These are phyloP conservation scores for Brenthis ino DNA, from an alignment of 2,888 invertebrate genomes.

Conservation along the genomic window DNA sequence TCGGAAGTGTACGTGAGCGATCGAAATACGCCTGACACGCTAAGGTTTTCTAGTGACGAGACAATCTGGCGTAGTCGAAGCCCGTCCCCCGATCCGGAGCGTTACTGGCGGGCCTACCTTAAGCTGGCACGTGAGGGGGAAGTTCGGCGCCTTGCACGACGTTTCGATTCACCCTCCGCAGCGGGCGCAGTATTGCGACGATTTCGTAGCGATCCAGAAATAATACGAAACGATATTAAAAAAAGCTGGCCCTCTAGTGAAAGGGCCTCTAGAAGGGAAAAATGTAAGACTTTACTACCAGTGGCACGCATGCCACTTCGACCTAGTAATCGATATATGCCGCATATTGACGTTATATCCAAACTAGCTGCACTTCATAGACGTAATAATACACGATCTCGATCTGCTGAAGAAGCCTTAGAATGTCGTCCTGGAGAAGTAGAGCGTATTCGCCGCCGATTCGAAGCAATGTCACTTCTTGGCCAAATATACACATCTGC, in stretches of 20 bases:
- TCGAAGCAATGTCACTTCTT: conserved; percentile 86
- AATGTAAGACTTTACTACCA: conserved; percentile 80
- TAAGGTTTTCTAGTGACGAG: conserved; percentile 84
- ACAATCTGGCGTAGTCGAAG: conserved; percentile 87
- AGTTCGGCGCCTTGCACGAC: conserved; percentile 88
- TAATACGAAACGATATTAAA: conserved; percentile 83
- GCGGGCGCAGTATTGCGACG: conserved; percentile 79
- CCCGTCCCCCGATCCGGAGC: conserved; percentile 88
- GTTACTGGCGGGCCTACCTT: conserved; percentile 86
- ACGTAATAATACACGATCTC: conserved; percentile 72
- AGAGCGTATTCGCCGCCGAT: conserved; percentile 86
- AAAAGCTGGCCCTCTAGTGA: conserved; percentile 76
- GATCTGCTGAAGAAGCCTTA: conserved; percentile 74
- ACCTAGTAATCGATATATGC: conserved; percentile 89
- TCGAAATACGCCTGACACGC: conserved; percentile 78
- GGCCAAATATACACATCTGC: conserved; percentile 91
- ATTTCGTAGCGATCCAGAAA: conserved; percentile 90
- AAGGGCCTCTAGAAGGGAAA: conserved; percentile 57
- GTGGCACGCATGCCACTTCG: conserved; percentile 84
- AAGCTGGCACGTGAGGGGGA: conserved; percentile 89
- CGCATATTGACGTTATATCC: conserved; percentile 94
- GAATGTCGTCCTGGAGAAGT: conserved; percentile 86
- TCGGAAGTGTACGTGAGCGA: conserved; percentile 74
- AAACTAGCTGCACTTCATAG: conserved; percentile 87
- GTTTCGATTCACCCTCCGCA: conserved; percentile 87